Base-by-base conservation (phyloP, 2,888 invertebrate species). In the Operophtera brumata region DNA sequence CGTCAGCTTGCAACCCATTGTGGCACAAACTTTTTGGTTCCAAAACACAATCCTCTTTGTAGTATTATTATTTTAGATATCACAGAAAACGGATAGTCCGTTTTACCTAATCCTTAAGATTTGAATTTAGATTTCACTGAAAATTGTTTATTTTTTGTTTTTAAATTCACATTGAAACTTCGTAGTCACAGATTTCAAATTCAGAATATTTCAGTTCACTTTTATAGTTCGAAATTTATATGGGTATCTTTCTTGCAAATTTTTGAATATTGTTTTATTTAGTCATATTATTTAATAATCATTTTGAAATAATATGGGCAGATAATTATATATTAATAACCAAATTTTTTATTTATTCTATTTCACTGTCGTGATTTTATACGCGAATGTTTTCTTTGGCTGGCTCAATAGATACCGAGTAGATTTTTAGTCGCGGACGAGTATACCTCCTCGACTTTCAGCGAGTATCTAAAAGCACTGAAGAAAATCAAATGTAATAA, bases 1-100 rank as follows among this genome's bases (percentile, higher is more conserved):
- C 30, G 94, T 92, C 66, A 95, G 82, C 78, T 95, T 93, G 83
- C 95, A 95, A 67, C 95, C 95, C 95, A 95, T 95, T 54, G 26
- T 59, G 34, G 30, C 40, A 40, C 25, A 32, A 34, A 32, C 42
- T 43, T 43, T 32, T 28, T 20, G 9, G 4, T 11, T 39, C 9
- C 39, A 37, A 14, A 26, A 9, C 26, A 13, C 20, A 40, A 39
- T 26, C 25, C 7, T 13, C 14, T 14, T 44, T 11, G 12, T 6
- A n/a, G 20, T 6, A 32, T 11, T 42, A 42, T 26, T 10, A 48
- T 25, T 41, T 35, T 28, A 9, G 28, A 42, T 42, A 8, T 26
- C 42, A 36, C 47, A 30, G 32, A 20, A 11, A 28, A 34, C 5
- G 11, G n/a, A 34, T 20, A 20, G 2, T 20, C 20, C 20, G 4